These are phyloP conservation scores for Piaya cayana DNA, from an alignment of 2,113 vertebrate genomes.

Conservation along the genomic window DNA sequence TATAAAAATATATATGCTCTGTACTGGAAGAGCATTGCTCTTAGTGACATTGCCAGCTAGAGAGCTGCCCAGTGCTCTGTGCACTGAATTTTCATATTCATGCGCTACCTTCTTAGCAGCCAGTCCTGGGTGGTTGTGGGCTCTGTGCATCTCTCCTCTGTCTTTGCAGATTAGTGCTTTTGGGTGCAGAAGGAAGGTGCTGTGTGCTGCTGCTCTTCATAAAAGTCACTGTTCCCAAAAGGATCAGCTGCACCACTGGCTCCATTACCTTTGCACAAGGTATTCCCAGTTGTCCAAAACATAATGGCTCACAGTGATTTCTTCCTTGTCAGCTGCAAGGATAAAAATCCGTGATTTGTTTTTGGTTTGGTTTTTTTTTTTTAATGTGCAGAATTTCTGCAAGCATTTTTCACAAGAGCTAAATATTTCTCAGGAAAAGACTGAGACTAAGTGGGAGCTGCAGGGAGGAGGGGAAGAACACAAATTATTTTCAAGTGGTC, in stretches of 20 bases:
- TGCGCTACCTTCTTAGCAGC: background rate
- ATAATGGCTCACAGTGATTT: background rate
- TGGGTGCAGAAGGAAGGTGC: background rate
- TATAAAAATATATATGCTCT: background rate
- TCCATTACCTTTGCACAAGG: background rate
- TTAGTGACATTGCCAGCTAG: conserved; percentile 1
- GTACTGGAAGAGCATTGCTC: background rate
- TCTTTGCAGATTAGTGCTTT: background rate
- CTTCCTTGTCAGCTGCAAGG: background rate
- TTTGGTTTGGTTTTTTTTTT: too few species aligned
- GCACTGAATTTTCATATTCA: background rate
- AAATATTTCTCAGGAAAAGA: background rate
- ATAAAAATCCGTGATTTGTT: background rate
- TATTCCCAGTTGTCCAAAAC: background rate
- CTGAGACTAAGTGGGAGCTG: background rate
- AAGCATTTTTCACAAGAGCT: background rate
- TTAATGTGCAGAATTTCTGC: background rate
- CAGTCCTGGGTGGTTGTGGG: background rate
- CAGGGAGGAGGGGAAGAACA: background rate
- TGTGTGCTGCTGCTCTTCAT: background rate
- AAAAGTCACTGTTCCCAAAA: background rate
- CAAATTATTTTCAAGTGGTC: background rate
- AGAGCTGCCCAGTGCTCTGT: background rate
- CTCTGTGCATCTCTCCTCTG: background rate
- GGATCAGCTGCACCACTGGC: background rate